Conservation (phyloP, 35 echinoderm and acorn worm genomes). For the Patiria miniata region DNA sequence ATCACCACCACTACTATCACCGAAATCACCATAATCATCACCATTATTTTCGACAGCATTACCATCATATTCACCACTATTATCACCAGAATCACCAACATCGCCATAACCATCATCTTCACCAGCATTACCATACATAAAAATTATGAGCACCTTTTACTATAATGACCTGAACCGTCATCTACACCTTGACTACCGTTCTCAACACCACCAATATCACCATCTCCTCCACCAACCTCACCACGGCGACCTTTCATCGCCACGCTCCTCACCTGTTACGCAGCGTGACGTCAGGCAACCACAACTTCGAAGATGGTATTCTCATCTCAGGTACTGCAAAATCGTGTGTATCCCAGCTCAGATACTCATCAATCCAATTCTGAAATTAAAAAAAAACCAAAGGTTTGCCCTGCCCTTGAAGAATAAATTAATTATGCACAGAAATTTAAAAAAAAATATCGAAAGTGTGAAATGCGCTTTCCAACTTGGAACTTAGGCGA, state of each 20-base stretch:
- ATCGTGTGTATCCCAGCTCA: conserved; percentile 10
- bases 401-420: background rate
- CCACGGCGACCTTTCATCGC: background rate
- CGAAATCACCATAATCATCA: conserved; percentile 7
- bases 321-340: conserved; percentile 40
- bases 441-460: too few relatives aligned
- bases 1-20: background rate
- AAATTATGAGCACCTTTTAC: too few relatives aligned
- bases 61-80: background rate
- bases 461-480: too few relatives aligned
- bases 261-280: conserved; percentile 41
- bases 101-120: too few relatives aligned
- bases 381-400: conserved; percentile 26
- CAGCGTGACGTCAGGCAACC: conserved; percentile 61
- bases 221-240: background rate
- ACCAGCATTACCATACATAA: background rate
- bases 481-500: too few relatives aligned
- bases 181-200: too few relatives aligned
- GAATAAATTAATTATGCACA: too few relatives aligned
- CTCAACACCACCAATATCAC: too few relatives aligned
- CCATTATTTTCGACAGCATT: too few relatives aligned
- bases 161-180: too few relatives aligned
- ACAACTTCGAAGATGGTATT: conserved; percentile 47
- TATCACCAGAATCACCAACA: too few relatives aligned
- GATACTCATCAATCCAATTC: conserved; percentile 47